Evolutionary conservation across 2,113 vertebrate species (phyloP), one percentile per base, ranked within the genome.

Genomic region (Seriola quinqueradiata): DNA sequence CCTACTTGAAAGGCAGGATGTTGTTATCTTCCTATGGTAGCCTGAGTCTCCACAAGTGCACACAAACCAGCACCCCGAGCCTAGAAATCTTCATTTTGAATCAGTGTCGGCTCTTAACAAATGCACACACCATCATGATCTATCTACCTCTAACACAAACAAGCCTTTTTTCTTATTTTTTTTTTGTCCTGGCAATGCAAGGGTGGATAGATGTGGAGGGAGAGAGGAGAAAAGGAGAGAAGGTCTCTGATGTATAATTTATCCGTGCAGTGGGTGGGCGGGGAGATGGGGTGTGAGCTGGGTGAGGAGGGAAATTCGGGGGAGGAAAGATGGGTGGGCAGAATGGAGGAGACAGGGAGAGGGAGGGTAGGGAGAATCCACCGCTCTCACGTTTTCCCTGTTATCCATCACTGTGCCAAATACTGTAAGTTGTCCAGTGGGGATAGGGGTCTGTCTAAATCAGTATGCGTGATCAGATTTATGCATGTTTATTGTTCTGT

Each of bases 191-290:
- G 63, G 70, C 13, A 38, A 63, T 23, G 59, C 52, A 55, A 64
- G 67, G 57, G 50, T 68, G 40, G 74, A 79, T 40, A 72, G 50
- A 85, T 74, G 78, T 36, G 38, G 48, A 60, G 74, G 50, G 46
- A 71, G 81, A 72, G 61, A 36, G 44, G 23, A 40, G 70, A 71
- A 75, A 73, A 38, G 70, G 50, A 86, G 77, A 83, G 54, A 71
- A 77, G 48, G 67, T 87, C 82, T 92, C 81, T 89, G 84, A 94
- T 94, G 91, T 94, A 91, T 94, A 89, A 95, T 94, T 91, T 66
- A 93, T 84, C 65, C 17, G 7, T 85, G 85, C 74, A 82, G 80
- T 82, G 70, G 78, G 89, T 81, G 88, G 83, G 89, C 25, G 70
- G 76, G 67, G 77, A 82, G 83, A 71, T 80, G 73, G 65, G 74